Base-by-base conservation (phyloP, 2,888 invertebrate genomes). In the Ichneumon xanthorius region DNA sequence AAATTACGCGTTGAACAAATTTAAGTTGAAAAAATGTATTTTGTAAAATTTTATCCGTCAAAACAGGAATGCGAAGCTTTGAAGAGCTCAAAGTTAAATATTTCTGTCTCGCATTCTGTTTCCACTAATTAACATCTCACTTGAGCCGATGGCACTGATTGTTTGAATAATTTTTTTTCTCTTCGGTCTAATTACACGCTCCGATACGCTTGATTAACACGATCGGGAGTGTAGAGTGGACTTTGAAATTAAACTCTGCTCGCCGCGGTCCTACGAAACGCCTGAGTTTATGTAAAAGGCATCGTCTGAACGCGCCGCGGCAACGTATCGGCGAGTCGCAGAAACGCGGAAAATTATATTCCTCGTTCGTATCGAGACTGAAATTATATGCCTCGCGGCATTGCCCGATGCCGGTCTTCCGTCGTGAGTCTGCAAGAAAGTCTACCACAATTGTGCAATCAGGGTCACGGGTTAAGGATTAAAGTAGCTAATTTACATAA, bases 381-480 rank as follows among this genome's bases (percentile, higher is more conserved):
- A 61, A 14, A 26, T 68, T 16, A 79, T 40, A 70, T 55, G 65
- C 65, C 78, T 45, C 63, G 71, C 50, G 65, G 79, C 71, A 65
- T 80, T 65, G 76, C 67, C 61, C 16, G 67, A 86, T 81, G 80
- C 63, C 78, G 58, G 55, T 45, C 80, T 70, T 82, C 84, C 73
- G 85, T 81, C 72, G 86, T 83, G 86, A 88, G 80, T 88, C 84
- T 87, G 80, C 88, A 90, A 89, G 82, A 85, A 88, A 81, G 86
- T 88, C 86, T 84, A 88, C 77, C 80, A 88, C 70, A 87, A 86
- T 87, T 87, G 83, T 87, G 63, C 83, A 89, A 85, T 88, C 86
- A 88, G 87, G 88, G 88, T 90, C 83, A 86, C 87, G 81, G 88
- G 88, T 89, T 88, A 89, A 90, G 81, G 85, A 88, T 87, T 88